phyloP scores from a whole-genome alignment of 2,797 vertebrate species.

The Graptemys geographica region DNA sequence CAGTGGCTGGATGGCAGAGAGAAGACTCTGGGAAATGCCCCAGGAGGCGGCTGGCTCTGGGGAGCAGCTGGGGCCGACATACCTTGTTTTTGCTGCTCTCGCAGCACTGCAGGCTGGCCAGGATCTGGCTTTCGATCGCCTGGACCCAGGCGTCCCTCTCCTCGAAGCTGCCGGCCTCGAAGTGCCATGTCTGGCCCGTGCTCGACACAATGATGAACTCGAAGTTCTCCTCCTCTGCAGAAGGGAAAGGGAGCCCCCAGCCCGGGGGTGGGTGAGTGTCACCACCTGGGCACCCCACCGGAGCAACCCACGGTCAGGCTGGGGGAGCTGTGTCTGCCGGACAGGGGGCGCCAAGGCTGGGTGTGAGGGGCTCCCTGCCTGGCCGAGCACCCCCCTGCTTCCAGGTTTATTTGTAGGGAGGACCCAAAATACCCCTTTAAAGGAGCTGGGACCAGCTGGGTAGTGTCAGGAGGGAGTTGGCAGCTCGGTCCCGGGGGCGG shows the following conservation, averaged over 20 bases:
- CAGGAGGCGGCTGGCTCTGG: neutral
- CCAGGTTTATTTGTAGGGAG: too few relatives aligned
- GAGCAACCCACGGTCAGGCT: neutral
- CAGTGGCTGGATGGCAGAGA: neutral
- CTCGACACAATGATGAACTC: conserved; percentile 97
- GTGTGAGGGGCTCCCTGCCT: too few relatives aligned
- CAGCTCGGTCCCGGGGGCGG: neutral
- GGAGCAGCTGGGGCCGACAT: neutral
- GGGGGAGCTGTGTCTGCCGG: neutral
- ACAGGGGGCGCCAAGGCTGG: too few relatives aligned
- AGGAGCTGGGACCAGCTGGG: too few relatives aligned
- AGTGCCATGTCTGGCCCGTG: conserved; percentile 97
- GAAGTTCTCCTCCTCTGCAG: conserved; percentile 92
- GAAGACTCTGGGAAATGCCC: neutral
- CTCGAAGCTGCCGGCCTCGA: conserved; percentile 93
- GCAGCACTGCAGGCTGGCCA: conserved; percentile 96
- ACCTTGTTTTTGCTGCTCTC: conserved; percentile 97
- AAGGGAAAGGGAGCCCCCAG: neutral
- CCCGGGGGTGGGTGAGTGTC: neutral
- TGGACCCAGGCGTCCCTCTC: conserved; percentile 95
- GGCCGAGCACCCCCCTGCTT: too few relatives aligned
- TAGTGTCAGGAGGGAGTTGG: too few relatives aligned
- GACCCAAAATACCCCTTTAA: too few relatives aligned
- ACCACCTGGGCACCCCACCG: neutral
- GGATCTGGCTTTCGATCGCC: conserved; percentile 97